Evolutionary conservation across 2,113 vertebrate genomes (phyloP).

Genomic region (Salvator merianae): DNA sequence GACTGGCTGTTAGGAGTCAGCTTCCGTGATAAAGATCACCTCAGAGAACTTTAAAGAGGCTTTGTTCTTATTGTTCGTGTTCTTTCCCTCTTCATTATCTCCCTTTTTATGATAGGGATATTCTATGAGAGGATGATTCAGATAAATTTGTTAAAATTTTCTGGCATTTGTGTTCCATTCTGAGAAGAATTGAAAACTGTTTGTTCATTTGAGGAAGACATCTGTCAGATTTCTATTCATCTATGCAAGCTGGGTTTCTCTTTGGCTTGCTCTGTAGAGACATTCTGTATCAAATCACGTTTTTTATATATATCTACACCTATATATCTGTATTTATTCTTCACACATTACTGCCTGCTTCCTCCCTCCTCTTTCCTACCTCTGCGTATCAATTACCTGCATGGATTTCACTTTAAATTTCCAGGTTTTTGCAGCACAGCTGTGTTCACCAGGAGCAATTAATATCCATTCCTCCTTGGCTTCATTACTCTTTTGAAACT

Average conservation of each 20-base stretch:
- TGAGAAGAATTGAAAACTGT: neutral
- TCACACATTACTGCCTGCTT: neutral
- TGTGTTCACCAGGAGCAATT: neutral
- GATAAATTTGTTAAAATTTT: neutral
- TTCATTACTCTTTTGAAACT: neutral
- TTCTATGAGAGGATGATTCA: neutral
- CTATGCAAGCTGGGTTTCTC: neutral
- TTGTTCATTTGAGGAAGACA: neutral
- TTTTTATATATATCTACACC: too few species aligned
- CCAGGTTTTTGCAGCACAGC: neutral
- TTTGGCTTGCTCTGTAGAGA: neutral
- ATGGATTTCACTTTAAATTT: neutral
- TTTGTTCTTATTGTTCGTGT: too few species aligned
- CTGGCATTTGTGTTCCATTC: neutral
- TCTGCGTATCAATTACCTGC: neutral
- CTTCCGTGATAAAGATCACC: too few species aligned
- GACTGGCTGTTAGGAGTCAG: neutral
- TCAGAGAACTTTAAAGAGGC: too few species aligned
- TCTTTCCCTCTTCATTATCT: neutral
- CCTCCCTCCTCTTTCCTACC: neutral
- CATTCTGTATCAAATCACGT: neutral
- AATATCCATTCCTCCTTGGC: neutral
- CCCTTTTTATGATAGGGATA: neutral
- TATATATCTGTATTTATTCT: neutral
- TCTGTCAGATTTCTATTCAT: slow-evolving; percentile 15